Base-by-base conservation (phyloP, 1,140 invertebrate species). In the Drosophila pectinifera region DNA sequence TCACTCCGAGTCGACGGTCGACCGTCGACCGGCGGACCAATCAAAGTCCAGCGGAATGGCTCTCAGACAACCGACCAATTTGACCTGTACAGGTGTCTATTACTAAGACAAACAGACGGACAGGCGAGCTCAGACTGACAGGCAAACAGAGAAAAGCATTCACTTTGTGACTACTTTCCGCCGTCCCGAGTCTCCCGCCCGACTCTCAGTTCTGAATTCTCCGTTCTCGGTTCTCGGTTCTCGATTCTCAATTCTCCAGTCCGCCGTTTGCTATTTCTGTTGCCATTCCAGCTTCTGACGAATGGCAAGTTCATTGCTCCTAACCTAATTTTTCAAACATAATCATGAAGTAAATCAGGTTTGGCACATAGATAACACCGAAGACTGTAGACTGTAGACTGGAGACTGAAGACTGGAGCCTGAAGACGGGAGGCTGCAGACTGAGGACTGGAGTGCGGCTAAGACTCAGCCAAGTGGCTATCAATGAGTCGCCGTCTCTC, bases 271-370 rank as follows among this genome's bases (percentile, higher is more conserved):
- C 68, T 39, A 72, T 73, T 61, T 73, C 69, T 51, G 55, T 56
- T 70, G 68, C 68, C 63, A 72, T 70, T 72, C 68, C 69, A 73
- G 69, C 68, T 70, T 59, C 68, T 79, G 65, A 89, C 84, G 73
- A 89, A 88, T 79, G 78, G 78, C 84, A 80, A 91, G 89, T 91
- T 91, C 90, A 90, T 90, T 91, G 89, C 90, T 90, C 89, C 89
- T 91, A 91, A 91, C 89, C 89, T 91, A 91, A 91, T 91, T 91
- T 91, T 91, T 91, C 84, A 83, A 91, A 90, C 89, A 91, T 89
- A 89, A 89, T 89, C 84, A 89, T 89, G 85, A 84, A 89, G 84
- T 89, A 89, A 89, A 89, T 89, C 84, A 89, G 84, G 84, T 89
- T 89, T 89, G 84, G 84, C 84, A 88, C 84, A 89, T 89, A 88